Evolutionary conservation across 2,888 invertebrate genomes (phyloP), one percentile per base, ranked within the genome.

Genomic region (Arge pagana): DNA sequence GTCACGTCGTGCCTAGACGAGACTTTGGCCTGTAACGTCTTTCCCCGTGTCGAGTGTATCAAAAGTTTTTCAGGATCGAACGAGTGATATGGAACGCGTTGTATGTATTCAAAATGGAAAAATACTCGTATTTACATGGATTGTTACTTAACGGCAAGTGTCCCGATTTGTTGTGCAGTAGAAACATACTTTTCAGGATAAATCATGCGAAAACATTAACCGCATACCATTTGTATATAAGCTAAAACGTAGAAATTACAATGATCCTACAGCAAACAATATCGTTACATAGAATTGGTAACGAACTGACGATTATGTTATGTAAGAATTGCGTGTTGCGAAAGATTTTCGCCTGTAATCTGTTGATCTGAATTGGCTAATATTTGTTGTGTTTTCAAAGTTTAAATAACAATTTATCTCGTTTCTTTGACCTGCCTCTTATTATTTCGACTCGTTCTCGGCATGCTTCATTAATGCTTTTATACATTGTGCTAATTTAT

Each of bases 341-440:
- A 51, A 43, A 35, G 57, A 56, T 57, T n/a, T n/a, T n/a, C n/a
- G n/a, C n/a, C 66, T 67, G 66, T 66, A 52, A 55, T 45, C 15
- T n/a, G 24, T 33, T 33, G 10, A 33, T 33, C 15, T 16, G 24
- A 66, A 69, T 35, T 71, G 72, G 71, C 71, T 71, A 69, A 70
- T 65, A 70, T 69, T 71, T 74, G 73, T 74, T 75, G 72, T 73
- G 71, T 73, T 72, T 73, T 71, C 64, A 74, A 69, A 74, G 74
- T 75, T 75, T 73, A 70, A 68, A 72, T 74, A 74, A 74, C 71
- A 72, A 60, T 64, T 68, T 68, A 70, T 66, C 16, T 13, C 6
- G 10, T 65, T 66, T 66, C 64, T 65, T 68, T 56, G 65, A 64
- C 67, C 61, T 73, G 67, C 71, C 67, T 67, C 63, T 48, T 52